Percentiles rank a stretch among this genome's conserved stretches.
Conservation (phyloP, 2,113 vertebrate species). For the Apteryx mantelli region DNA sequence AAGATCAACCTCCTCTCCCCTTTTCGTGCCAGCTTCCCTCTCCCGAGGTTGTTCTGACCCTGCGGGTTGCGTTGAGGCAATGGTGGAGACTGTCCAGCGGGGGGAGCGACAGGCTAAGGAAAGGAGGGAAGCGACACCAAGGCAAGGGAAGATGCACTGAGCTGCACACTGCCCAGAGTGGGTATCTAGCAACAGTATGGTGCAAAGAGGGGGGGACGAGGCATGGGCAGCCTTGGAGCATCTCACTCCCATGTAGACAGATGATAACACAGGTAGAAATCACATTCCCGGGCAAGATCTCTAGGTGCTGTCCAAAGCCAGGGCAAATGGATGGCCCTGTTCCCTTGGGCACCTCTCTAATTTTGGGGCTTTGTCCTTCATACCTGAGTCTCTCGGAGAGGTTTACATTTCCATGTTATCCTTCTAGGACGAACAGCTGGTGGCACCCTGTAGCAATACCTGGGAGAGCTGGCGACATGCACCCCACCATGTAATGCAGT, state of each 20-base stretch:
- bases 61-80: background rate
- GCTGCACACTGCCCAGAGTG: no score
- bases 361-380: background rate
- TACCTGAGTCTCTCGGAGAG: background rate
- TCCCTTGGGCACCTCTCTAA: background rate
- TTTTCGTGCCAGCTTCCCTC: background rate
- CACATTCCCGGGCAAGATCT: background rate
- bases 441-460: no score
- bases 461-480: background rate
- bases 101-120: conserved; percentile 17
- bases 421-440: no score
- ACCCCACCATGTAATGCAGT: background rate
- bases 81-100: background rate
- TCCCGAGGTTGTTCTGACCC: background rate
- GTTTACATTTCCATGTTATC: background rate
- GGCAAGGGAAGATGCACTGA: background rate
- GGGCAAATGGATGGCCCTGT: background rate
- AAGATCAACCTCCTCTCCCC: background rate
- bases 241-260: no score
- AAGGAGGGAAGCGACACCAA: background rate
- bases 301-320: background rate
- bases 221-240: background rate
- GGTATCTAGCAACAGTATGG: no score
- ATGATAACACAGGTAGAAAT: background rate
- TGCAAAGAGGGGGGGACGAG: background rate